phyloP scores from a whole-genome alignment of 2,888 invertebrate genomes.

The Drosophila cognata region DNA sequence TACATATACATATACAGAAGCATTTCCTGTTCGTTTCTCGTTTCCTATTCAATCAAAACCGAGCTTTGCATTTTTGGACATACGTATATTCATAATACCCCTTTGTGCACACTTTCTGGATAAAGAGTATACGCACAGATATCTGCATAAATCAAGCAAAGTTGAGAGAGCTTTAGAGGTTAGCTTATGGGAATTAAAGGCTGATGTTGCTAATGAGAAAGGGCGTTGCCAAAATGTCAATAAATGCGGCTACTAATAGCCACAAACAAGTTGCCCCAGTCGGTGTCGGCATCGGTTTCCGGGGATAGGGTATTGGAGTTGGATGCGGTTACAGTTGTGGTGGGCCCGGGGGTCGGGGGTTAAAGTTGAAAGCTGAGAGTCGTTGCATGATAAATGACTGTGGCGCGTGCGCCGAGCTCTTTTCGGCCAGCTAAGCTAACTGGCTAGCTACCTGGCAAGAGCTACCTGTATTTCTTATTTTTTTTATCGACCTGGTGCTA shows the following conservation, averaged over 20 bases:
- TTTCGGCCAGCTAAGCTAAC: constrained; percentile 18
- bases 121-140: constrained; percentile 2
- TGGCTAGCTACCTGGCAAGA: constrained; percentile 21
- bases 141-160: constrained; percentile 62
- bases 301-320: constrained; percentile 9
- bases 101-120: background rate
- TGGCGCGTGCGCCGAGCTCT: constrained; percentile 59
- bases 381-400: constrained; percentile 72
- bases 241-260: constrained; percentile 45
- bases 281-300: constrained; percentile 32
- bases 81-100: background rate
- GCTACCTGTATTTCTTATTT: constrained; percentile 68
- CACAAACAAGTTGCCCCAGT: constrained; percentile 14
- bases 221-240: constrained; percentile 80
- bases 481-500: constrained; percentile 71
- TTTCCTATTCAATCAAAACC: background rate
- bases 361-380: constrained; percentile 18
- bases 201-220: constrained; percentile 38
- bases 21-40: background rate
- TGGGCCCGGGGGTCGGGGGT: constrained; percentile 9
- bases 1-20: background rate
- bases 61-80: background rate
- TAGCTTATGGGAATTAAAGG: background rate
- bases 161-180: constrained; percentile 8
- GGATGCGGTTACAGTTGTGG: background rate